Evolutionary conservation across 2,113 vertebrate species (phyloP).

Genomic region (Chloropsis hardwickii): DNA sequence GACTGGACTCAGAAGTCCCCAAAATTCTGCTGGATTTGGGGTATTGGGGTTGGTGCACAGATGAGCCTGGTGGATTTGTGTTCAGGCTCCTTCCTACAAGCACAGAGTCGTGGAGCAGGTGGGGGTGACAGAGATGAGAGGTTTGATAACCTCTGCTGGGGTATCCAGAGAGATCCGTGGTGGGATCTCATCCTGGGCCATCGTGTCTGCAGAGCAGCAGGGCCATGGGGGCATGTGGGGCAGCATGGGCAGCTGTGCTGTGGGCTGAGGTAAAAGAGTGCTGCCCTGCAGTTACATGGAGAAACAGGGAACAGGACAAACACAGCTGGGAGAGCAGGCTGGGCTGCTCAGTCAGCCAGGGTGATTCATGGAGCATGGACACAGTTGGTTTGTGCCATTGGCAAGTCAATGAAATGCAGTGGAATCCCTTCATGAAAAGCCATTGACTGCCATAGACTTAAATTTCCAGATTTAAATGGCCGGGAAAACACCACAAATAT

Average conservation of each 20-base stretch:
- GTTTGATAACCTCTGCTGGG: neutral
- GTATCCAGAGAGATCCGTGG: neutral
- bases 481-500: rapidly evolving
- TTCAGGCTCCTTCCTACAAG: neutral
- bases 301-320: rapidly evolving
- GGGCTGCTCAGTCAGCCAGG: neutral
- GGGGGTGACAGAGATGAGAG: neutral
- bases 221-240: neutral
- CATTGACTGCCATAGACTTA: neutral
- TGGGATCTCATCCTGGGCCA: neutral
- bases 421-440: neutral
- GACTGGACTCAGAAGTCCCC: neutral
- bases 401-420: neutral
- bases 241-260: neutral
- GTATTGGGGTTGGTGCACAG: neutral
- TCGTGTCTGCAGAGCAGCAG: neutral
- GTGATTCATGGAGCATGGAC: rapidly evolving
- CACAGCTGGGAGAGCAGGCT: neutral
- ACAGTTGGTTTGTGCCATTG: neutral
- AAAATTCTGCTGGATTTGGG: neutral
- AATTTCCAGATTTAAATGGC: neutral
- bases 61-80: neutral
- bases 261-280: neutral
- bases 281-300: neutral
- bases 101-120: rapidly evolving